Evolutionary conservation across 2,888 invertebrate species (phyloP).

Genomic region (Coelogynopora nodosa): DNA sequence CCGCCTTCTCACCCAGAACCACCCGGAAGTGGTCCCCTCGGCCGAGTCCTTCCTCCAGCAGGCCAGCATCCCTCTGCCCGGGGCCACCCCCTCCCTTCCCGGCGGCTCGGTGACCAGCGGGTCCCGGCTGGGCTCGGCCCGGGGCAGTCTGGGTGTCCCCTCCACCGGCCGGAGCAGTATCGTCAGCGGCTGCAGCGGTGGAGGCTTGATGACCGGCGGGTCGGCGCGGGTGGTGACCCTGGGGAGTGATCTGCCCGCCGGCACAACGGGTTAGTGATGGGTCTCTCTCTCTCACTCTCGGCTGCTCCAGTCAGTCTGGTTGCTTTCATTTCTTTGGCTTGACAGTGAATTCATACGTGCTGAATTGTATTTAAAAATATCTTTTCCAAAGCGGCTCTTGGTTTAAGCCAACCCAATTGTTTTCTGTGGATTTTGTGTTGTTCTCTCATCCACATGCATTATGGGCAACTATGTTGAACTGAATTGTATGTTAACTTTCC

Average conservation of each 20-base stretch:
- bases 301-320: too few relatives aligned
- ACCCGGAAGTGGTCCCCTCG: neutral
- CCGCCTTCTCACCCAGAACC: constrained; percentile 6
- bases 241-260: neutral
- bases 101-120: neutral
- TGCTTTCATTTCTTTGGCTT: too few relatives aligned
- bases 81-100: neutral
- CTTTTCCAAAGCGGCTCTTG: too few relatives aligned
- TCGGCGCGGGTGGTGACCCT: neutral
- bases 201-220: neutral
- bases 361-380: neutral
- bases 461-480: too few relatives aligned
- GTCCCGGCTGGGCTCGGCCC: neutral
- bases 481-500: too few relatives aligned
- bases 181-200: neutral
- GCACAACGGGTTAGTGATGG: neutral
- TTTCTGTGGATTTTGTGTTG: too few relatives aligned
- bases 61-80: constrained; percentile 31
- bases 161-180: neutral
- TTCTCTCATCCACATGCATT: too few relatives aligned
- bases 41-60: constrained; percentile 38
- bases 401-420: too few relatives aligned
- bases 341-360: too few relatives aligned
- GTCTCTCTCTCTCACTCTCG: too few relatives aligned
- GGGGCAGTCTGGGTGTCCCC: neutral